Percentiles rank a stretch among this genome's conserved stretches.
These are phyloP conservation scores for Megalops atlanticus DNA, from an alignment of 2,113 vertebrate species.

Conservation along the genomic window DNA sequence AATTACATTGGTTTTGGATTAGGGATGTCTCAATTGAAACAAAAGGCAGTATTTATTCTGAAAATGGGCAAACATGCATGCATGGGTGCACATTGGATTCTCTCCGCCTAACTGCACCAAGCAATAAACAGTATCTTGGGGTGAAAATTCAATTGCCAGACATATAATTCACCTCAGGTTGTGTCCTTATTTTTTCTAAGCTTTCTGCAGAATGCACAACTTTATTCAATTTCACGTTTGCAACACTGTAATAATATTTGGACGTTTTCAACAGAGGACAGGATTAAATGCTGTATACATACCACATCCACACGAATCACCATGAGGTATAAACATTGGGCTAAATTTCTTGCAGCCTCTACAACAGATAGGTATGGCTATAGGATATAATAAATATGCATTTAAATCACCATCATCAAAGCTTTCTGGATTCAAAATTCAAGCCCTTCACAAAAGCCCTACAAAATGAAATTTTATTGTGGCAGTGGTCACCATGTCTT, in stretches of 20 bases:
- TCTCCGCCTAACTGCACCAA: not conserved
- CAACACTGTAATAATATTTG: too few relatives aligned
- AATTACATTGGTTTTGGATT: not conserved
- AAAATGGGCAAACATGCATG: not conserved
- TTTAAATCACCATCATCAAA: not conserved
- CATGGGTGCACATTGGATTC: not conserved
- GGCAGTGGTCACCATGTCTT: not conserved
- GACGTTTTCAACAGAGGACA: too few relatives aligned
- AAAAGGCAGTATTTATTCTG: constrained; percentile 13
- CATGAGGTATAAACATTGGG: not conserved
- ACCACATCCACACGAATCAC: not conserved
- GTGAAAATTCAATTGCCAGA: constrained; percentile 17
- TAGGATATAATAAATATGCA: not conserved
- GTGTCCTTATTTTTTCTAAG: not conserved
- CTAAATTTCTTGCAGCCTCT: not conserved
- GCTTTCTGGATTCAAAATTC: not conserved
- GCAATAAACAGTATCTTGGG: not conserved
- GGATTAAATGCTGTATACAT: not conserved
- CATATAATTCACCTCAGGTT: not conserved
- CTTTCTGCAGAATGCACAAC: not conserved
- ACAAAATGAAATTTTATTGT: not conserved
- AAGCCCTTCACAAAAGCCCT: not conserved
- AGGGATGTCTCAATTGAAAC: too few relatives aligned
- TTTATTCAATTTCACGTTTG: too few relatives aligned
- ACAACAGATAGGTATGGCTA: not conserved